Evolutionary conservation across 2,113 vertebrate genomes (phyloP).

Genomic region (Eupsittula cactorum): DNA sequence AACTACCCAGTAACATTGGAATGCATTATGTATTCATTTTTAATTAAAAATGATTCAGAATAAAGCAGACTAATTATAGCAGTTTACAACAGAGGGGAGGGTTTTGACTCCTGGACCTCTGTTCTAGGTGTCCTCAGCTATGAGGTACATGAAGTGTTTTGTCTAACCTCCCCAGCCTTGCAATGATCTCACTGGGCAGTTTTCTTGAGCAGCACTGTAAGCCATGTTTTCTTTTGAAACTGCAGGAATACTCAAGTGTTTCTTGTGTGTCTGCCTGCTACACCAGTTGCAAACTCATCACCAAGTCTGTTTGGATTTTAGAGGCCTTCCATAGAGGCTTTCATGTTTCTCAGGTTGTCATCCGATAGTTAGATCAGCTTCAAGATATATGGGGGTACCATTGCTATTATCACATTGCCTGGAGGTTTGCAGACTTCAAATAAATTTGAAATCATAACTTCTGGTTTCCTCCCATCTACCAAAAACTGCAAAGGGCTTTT

Average conservation of each 20-base stretch:
- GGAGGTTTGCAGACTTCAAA: neutral
- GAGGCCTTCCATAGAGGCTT: neutral
- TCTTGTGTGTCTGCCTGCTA: neutral
- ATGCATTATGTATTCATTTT: neutral
- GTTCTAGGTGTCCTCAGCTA: neutral
- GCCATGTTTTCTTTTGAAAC: neutral
- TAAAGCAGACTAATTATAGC: neutral
- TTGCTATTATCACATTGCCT: neutral
- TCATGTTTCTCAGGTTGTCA: neutral
- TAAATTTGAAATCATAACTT: neutral
- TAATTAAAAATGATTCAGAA: neutral
- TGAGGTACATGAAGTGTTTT: neutral
- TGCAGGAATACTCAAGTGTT: neutral
- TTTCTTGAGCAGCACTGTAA: neutral
- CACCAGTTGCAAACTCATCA: neutral
- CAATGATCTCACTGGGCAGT: neutral
- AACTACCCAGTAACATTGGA: neutral
- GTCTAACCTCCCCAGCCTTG: neutral
- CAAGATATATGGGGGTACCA: neutral
- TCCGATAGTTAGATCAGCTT: neutral
- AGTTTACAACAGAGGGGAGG: neutral
- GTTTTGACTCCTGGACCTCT: neutral
- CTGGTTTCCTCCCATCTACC: neutral
- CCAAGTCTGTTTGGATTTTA: neutral
- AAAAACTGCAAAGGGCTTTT: neutral